A percentile compares a stretch with the other conserved stretches of the same genome.
Evolutionary conservation across 2,113 vertebrate species (phyloP).

Genomic region (Henicopernis longicauda): DNA sequence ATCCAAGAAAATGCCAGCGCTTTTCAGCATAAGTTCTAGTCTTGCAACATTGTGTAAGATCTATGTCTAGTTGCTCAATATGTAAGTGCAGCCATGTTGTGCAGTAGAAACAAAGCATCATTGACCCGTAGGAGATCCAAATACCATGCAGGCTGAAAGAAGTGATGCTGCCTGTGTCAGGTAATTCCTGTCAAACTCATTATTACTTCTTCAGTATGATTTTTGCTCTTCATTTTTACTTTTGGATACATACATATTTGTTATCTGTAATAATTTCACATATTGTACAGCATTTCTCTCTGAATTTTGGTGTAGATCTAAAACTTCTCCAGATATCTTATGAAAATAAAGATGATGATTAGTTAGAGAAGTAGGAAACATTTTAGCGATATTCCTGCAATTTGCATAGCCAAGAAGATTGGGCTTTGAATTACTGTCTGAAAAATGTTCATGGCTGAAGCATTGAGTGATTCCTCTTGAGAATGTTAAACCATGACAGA

Average conservation of each 20-base stretch:
- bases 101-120: neutral
- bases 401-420: neutral
- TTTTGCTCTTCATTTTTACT: neutral
- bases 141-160: neutral
- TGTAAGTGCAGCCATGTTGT: neutral
- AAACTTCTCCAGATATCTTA: neutral
- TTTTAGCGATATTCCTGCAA: neutral
- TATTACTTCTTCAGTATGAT: neutral
- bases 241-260: neutral
- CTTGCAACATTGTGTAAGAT: neutral
- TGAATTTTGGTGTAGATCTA: neutral
- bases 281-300: neutral
- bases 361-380: neutral
- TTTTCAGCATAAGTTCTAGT: neutral
- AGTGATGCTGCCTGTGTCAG: neutral
- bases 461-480: neutral
- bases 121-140: neutral
- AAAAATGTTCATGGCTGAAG: neutral
- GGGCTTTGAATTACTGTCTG: neutral
- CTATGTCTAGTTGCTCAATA: neutral
- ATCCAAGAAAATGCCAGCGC: neutral
- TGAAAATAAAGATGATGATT: neutral
- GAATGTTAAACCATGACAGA: neutral
- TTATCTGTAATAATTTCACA: neutral
- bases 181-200: neutral